A percentile compares a stretch with the other conserved stretches of the same genome.
phyloP scores from a whole-genome alignment of 2,113 vertebrate genomes.

The Parus major region DNA sequence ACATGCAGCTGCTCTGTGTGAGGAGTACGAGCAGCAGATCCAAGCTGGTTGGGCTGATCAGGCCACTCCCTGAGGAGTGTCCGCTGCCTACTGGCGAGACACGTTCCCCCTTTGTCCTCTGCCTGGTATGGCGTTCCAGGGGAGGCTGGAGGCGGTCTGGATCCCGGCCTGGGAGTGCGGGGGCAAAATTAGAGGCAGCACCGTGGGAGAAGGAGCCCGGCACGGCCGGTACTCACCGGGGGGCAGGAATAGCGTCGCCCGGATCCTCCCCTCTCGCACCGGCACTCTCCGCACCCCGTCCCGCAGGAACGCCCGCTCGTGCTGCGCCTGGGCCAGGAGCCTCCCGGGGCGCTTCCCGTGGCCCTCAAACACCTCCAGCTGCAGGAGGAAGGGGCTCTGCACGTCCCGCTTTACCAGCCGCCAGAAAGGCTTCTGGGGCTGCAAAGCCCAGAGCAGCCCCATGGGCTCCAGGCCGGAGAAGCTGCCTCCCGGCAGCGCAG shows the following conservation, averaged over 20 bases:
- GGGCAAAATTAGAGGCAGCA: accelerated
- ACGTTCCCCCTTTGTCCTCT: background rate
- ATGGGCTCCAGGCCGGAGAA: conserved; percentile 73
- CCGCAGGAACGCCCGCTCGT: conserved; percentile 68
- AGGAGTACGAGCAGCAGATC: background rate
- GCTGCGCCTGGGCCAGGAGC: conserved; percentile 2
- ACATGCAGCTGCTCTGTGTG: accelerated
- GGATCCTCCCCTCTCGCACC: background rate
- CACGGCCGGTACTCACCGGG: background rate
- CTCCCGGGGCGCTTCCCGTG: background rate
- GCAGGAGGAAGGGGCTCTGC: background rate
- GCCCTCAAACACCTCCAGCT: background rate
- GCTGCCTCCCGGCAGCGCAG: conserved; percentile 66
- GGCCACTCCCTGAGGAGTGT: background rate
- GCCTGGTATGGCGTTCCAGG: too few relatives aligned
- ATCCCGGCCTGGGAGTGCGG: background rate
- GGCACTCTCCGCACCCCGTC: conserved; percentile 42
- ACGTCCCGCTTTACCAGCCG: background rate
- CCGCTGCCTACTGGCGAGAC: accelerated
- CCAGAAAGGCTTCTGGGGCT: background rate
- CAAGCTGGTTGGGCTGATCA: too few relatives aligned
- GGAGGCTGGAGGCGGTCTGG: background rate
- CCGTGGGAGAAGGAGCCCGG: background rate
- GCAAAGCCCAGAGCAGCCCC: background rate
- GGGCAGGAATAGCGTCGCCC: conserved; percentile 72